These are phyloP conservation scores for Laspeyria flexula DNA, from an alignment of 2,888 invertebrate genomes.

Conservation along the genomic window DNA sequence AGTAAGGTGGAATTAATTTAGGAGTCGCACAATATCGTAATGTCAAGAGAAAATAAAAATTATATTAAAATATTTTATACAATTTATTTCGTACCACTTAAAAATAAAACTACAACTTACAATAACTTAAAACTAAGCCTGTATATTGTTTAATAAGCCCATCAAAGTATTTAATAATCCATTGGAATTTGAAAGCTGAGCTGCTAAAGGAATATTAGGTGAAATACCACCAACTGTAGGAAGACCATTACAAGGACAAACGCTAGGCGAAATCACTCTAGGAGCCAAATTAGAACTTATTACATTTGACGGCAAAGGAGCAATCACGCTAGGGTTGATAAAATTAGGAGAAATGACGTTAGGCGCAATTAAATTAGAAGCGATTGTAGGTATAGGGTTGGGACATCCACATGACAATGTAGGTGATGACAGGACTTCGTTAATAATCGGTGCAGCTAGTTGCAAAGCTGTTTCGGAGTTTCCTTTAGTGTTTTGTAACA, in stretches of 20 bases:
- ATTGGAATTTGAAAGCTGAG: slow-evolving; percentile 17
- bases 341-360: slow-evolving; percentile 27
- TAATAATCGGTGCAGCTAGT: slow-evolving; percentile 59
- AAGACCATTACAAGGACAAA: slow-evolving; percentile 2
- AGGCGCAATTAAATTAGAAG: slow-evolving; percentile 34
- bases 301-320: slow-evolving; percentile 4
- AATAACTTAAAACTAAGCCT: slow-evolving; percentile 9
- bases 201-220: background rate
- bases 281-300: slow-evolving; percentile 1
- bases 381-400: slow-evolving; percentile 46
- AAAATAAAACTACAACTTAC: slow-evolving; percentile 10
- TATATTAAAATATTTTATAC: no score
- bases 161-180: slow-evolving; percentile 26
- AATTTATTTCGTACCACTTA: slow-evolving; percentile 16
- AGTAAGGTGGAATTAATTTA: no score
- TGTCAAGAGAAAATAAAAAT: no score
- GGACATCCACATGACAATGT: slow-evolving; percentile 51
- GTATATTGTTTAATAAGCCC: slow-evolving; percentile 29
- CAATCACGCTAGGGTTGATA: slow-evolving; percentile 19
- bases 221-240: slow-evolving; percentile 17
- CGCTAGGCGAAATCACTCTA: slow-evolving; percentile 12
- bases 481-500: slow-evolving; percentile 59
- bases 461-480: slow-evolving; percentile 55
- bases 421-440: slow-evolving; percentile 54
- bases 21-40: no score